phyloP scores from a whole-genome alignment of 2,113 vertebrate genomes.

The Cyanoramphus novaezelandiae region DNA sequence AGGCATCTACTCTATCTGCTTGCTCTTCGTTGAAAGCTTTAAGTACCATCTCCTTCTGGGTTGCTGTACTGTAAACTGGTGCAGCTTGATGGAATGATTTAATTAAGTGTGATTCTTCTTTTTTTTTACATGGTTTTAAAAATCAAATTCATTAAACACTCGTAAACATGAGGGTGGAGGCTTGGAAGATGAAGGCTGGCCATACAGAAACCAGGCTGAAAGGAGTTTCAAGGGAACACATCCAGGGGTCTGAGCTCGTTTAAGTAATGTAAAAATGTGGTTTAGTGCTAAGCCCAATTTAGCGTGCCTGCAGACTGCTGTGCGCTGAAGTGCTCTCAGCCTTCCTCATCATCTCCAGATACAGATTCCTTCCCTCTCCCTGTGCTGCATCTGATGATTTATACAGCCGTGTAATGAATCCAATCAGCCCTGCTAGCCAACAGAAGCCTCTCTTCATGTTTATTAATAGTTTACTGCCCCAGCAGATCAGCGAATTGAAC shows the following conservation, averaged over 20 bases:
- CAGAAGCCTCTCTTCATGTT: conserved; percentile 30
- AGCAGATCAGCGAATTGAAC: background rate
- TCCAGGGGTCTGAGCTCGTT: background rate
- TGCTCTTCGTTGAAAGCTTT: background rate
- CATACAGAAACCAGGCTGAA: background rate
- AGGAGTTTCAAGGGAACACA: background rate
- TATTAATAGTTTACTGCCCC: background rate
- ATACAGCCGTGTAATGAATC: background rate
- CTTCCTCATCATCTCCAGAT: conserved; percentile 36
- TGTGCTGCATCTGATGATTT: conserved; percentile 20
- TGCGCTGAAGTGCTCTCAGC: background rate
- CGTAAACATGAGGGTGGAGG: fast-evolving
- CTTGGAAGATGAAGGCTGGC: background rate
- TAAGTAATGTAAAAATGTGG: conserved; percentile 12
- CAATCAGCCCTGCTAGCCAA: conserved; percentile 2
- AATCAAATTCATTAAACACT: background rate
- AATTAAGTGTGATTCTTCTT: background rate
- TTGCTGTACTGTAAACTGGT: background rate
- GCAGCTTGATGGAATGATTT: background rate
- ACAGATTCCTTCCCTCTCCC: background rate
- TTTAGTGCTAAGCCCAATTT: conserved; percentile 23
- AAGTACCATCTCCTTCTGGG: background rate
- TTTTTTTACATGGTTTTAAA: background rate
- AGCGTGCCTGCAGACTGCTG: conserved; percentile 32
- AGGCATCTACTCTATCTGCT: background rate